phyloP scores from a whole-genome alignment of 2,113 vertebrate species.

The Pithys albifrons region DNA sequence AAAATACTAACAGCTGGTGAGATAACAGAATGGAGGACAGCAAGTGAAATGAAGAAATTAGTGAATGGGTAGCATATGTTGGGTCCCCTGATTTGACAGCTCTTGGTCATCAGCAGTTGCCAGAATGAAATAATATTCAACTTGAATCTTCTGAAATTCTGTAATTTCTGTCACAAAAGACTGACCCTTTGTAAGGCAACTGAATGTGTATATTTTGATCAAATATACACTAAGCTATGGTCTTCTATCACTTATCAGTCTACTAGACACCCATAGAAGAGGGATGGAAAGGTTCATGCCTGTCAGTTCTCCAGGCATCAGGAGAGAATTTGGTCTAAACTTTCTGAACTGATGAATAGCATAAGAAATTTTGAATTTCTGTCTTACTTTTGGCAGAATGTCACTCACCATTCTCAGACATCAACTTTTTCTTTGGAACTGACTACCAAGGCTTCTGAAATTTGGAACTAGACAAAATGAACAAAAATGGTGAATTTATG shows the following conservation, averaged over 20 bases:
- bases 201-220: background rate
- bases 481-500: constrained; percentile 40
- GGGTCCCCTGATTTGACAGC: background rate
- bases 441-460: constrained; percentile 20
- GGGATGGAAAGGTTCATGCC: background rate
- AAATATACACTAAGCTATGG: background rate
- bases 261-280: background rate
- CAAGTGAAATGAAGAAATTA: background rate
- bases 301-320: background rate
- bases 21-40: background rate
- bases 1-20: background rate
- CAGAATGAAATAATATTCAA: background rate
- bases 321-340: background rate
- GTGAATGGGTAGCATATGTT: background rate
- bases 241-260: background rate
- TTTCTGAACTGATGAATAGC: background rate
- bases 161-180: background rate
- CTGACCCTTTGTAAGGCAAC: background rate
- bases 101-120: background rate
- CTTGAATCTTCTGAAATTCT: background rate
- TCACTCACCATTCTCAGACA: background rate
- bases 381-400: constrained; percentile 17
- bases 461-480: background rate
- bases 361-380: background rate
- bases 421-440: constrained; percentile 16